Percentiles rank a stretch among this genome's conserved stretches.
These are phyloP conservation scores for Andrena marginata DNA, from an alignment of 2,888 invertebrate species.

Conservation along the genomic window DNA sequence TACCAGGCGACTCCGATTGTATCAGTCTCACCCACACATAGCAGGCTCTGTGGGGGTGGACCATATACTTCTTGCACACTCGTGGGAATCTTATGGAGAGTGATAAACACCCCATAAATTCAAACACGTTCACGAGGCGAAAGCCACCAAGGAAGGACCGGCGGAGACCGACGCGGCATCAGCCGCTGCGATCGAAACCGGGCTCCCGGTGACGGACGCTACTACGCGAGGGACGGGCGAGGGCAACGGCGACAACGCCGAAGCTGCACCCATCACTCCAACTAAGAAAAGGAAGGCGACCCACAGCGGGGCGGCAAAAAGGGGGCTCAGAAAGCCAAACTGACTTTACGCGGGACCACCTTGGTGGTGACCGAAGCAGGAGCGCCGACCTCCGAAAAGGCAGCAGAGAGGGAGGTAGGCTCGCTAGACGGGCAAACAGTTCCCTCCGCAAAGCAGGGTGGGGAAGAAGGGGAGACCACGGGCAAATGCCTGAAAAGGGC, in stretches of 20 bases:
- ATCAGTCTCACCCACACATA: neutral
- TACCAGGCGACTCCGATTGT: neutral
- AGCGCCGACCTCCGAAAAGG: neutral
- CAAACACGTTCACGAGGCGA: neutral
- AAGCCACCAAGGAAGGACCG: neutral
- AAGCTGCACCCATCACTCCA: fast-evolving
- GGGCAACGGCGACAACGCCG: neutral
- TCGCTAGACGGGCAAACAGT: neutral
- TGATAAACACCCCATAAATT: fast-evolving
- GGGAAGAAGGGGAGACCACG: neutral
- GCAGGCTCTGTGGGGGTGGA: neutral
- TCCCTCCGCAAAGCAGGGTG: neutral
- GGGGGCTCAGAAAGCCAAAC: neutral
- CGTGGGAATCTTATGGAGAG: neutral
- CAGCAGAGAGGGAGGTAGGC: neutral
- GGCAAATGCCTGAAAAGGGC: neutral
- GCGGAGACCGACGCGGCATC: neutral
- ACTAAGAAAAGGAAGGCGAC: neutral
- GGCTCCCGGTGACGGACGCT: neutral
- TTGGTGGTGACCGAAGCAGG: neutral
- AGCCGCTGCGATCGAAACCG: too few relatives aligned
- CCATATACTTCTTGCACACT: neutral
- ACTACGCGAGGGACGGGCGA: fast-evolving
- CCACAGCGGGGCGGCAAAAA: neutral
- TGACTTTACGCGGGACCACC: neutral